Base-by-base conservation (phyloP, 2,888 invertebrate species). In the Ophion obscuratus region DNA sequence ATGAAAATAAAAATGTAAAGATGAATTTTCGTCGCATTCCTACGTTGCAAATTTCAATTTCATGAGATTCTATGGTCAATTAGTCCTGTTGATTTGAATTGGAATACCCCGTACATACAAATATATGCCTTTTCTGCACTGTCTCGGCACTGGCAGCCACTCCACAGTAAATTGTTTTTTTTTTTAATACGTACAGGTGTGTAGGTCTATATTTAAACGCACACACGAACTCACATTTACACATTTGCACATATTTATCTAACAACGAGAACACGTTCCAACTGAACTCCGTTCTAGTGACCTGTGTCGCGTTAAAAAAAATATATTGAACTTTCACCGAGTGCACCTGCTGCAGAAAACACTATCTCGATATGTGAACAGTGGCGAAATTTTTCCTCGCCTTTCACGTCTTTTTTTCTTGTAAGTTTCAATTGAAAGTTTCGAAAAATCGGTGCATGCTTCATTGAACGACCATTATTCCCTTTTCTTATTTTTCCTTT, bases 141-240 rank as follows among this genome's bases (percentile, higher is more conserved):
- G 40, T 44, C 71, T 40, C 40, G 71, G 71, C 53, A 53, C 73
- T 73, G 40, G 47, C 76, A 81, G 71, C 71, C 27, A 77, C 71
- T 81, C 76, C 61, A 66, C 66, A 76, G 81, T 73, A 73, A 84
- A 77, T 81, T 81, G 66, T 76, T 84, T 84, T 57, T 81, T 84
- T 57, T 81, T 81, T 71, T 17, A 79, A 80, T 77, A 73, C 47
- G 71, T 81, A 76, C 76, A 70, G 59, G 64, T 40, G 11, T 57
- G 62, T 73, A 67, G 17, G 31, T 71, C 57, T 57, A 11, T 57
- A 57, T 57, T 57, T 57, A 9, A 7, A 9, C 40, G 9, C 9
- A 40, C 40, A 40, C 9, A 40, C 40, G 9, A 1, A 31, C 31
- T 31, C 31, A 31, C 31, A 31, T 40, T 7, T 40, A 40, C 1